Conservation (phyloP, 2,888 invertebrate species). For the Hecatera dysodea region DNA sequence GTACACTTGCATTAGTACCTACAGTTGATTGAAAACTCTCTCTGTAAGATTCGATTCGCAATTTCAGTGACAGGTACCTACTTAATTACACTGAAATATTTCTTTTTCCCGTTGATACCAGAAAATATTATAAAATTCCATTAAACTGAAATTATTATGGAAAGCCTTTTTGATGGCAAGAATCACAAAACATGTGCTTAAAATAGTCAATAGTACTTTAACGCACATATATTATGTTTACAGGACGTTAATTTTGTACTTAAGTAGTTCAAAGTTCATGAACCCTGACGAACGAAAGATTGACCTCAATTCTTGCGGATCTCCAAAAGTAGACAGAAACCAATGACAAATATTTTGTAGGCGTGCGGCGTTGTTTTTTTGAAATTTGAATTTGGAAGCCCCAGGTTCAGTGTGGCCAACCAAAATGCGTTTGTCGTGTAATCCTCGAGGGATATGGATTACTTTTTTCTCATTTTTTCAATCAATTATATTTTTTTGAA, state of each 20-base stretch:
- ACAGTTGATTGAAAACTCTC: not conserved
- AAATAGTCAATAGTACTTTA: too few relatives aligned
- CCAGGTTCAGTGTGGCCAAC: constrained; percentile 86
- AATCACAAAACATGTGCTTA: not conserved
- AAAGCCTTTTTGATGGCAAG: not conserved
- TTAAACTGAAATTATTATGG: not conserved
- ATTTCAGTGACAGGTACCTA: not conserved
- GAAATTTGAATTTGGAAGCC: constrained; percentile 82
- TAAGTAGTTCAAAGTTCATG: not conserved
- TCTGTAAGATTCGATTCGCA: not conserved
- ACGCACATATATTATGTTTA: not conserved
- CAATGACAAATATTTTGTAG: constrained; percentile 73
- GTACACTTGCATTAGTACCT: not conserved
- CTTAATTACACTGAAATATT: not conserved
- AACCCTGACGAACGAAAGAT: not conserved
- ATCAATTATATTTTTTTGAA: constrained; percentile 84
- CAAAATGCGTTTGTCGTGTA: constrained; percentile 90
- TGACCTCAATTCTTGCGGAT: constrained; percentile 31
- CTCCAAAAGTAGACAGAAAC: constrained; percentile 65
- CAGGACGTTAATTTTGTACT: not conserved
- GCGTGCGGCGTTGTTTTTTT: constrained; percentile 72
- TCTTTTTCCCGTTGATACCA: not conserved
- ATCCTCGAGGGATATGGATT: constrained; percentile 89
- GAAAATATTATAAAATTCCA: not conserved
- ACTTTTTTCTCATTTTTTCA: constrained; percentile 77